Evolutionary conservation across 2,797 vertebrate species (phyloP), one percentile per base, ranked within the genome.

Genomic region (Gallirallus australis): DNA sequence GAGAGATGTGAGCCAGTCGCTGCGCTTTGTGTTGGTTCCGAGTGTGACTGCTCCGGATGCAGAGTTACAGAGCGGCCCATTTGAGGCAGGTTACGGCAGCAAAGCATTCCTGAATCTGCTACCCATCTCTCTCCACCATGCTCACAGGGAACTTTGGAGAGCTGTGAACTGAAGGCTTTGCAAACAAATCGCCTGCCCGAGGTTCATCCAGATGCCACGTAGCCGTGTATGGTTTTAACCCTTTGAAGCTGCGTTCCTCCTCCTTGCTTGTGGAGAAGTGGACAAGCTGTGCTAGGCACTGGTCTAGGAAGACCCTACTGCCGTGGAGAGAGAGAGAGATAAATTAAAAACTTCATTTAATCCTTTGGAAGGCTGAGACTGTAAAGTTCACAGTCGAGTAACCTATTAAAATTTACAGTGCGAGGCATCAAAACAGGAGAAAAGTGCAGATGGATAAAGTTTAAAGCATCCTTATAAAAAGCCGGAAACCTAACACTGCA

Each of bases 401-500:
- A 72, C 64, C 94, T 94, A 93, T 93, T 77, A 86, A 91, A 93
- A 90, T 94, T 69, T 86, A 96, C 50, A 89, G 84, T 6, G 48
- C 70, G 77, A 91, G 95, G 92, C 97, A 90, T 96, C 97, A 95
- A 91, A 79, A 96, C 86, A 94, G 95, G 85, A 89, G 94, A 53
- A 56, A 88, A 71, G 95, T 52, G 52, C 90, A 92, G 64, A 61
- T 5, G 93, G 84, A 94, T 56, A 78, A 95, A 47, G 88, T 94
- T 92, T 95, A 71, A 95, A 90, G 57, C 96, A 89, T 97, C 93
- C 96, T 94, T 92, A 78, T 82, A 86, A 93, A 83, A 96, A 95
- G 87, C 95, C 80, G 96, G 98, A 96, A 98, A 96, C 98, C 96
- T 96, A 97, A 97, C 94, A 91, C 96, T 93, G 95, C 97, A 96